These are phyloP conservation scores for Condylura cristata DNA, from an alignment of 2,113 vertebrate species.

Conservation along the genomic window DNA sequence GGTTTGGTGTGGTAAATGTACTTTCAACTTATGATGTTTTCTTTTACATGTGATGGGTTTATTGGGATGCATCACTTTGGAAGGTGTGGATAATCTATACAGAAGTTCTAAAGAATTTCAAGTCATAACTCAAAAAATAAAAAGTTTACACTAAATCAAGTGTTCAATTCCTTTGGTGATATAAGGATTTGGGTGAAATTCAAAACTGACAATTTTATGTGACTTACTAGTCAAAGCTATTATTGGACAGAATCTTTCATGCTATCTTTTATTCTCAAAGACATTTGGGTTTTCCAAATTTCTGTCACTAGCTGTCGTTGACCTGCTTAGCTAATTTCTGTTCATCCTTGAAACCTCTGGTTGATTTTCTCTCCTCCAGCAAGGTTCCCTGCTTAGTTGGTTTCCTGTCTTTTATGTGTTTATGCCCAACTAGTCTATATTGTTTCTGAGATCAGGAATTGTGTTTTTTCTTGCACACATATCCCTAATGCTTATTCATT, in stretches of 20 bases:
- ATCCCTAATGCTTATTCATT: background rate
- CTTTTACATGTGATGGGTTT: no score
- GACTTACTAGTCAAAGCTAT: background rate
- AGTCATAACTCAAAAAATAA: background rate
- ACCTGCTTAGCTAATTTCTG: background rate
- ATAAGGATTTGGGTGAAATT: background rate
- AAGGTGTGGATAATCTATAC: background rate
- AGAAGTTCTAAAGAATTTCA: background rate
- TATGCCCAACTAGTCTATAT: background rate
- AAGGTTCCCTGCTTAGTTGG: accelerated
- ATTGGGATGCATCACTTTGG: no score
- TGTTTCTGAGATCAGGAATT: background rate
- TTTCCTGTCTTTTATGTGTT: background rate
- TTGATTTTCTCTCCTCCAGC: background rate
- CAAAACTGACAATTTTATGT: constrained; percentile 8
- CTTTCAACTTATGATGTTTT: no score
- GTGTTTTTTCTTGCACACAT: background rate
- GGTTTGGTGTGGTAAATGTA: no score
- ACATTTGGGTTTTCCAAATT: background rate
- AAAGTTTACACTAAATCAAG: background rate
- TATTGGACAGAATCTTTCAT: background rate
- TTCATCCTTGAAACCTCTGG: background rate
- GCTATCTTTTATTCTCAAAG: background rate
- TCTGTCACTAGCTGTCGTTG: background rate
- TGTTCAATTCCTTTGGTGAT: background rate